phyloP scores from a whole-genome alignment of 2,888 invertebrate species.

The Hydrotaea cyrtoneurina region DNA sequence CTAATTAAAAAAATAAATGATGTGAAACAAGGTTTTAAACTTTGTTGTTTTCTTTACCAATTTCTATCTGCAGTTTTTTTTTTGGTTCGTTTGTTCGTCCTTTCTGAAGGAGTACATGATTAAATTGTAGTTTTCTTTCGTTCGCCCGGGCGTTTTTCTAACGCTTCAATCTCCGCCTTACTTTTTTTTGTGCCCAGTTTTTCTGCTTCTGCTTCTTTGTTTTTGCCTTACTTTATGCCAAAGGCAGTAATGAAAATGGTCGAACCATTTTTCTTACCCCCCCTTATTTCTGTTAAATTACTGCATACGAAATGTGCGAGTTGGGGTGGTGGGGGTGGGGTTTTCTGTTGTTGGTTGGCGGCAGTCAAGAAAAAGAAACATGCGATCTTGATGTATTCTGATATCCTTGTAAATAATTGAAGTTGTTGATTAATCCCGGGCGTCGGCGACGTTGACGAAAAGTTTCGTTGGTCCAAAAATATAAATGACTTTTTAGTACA shows the following conservation, averaged over 20 bases:
- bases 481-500: not conserved
- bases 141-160: not conserved
- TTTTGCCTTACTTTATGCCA: conserved; percentile 2
- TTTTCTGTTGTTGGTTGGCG: not conserved
- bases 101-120: conserved; percentile 32
- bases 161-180: not conserved
- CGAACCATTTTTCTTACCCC: not conserved
- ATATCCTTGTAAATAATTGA: conserved; percentile 37
- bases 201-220: not conserved
- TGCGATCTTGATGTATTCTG: not conserved
- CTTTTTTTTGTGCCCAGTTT: not conserved
- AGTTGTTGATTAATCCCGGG: not conserved
- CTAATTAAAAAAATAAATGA: conserved; percentile 64
- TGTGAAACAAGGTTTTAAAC: conserved; percentile 52
- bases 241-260: conserved; percentile 1
- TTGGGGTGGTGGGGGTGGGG: not conserved
- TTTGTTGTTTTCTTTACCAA: conserved; percentile 44
- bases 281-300: conserved; percentile 6
- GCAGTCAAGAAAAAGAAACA: not conserved
- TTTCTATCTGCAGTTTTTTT: not conserved
- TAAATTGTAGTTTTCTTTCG: conserved; percentile 37
- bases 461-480: not conserved
- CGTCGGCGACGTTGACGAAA: not conserved
- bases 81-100: not conserved
- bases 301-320: too few relatives aligned